These are phyloP conservation scores for Zapornia atra DNA, from an alignment of 2,113 vertebrate genomes.

Conservation along the genomic window DNA sequence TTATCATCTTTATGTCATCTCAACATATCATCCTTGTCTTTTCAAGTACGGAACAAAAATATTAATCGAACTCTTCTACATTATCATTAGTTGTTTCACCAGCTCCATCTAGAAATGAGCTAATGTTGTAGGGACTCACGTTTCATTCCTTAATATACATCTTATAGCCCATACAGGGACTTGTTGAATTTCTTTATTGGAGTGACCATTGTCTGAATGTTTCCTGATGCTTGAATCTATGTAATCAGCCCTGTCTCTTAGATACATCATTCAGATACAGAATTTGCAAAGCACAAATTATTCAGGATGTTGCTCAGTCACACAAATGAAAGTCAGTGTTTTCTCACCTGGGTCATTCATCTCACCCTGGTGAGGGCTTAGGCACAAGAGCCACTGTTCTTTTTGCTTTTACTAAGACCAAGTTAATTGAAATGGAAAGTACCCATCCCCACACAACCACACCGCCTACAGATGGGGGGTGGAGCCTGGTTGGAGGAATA, in stretches of 20 bases:
- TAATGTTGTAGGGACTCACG: background rate
- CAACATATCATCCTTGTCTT: background rate
- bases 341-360: background rate
- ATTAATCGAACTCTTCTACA: background rate
- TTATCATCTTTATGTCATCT: conserved; percentile 8
- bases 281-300: background rate
- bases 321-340: background rate
- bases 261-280: background rate
- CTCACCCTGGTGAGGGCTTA: background rate
- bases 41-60: conserved; percentile 27
- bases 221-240: background rate
- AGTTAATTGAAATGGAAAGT: background rate
- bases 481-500: background rate
- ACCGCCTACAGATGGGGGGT: background rate
- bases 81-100: background rate
- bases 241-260: background rate
- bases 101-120: conserved; percentile 3
- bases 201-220: background rate
- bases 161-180: background rate
- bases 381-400: background rate
- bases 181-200: background rate
- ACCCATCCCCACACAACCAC: background rate
- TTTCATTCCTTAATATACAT: background rate
- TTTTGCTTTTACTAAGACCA: background rate
- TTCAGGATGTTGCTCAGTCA: background rate